Evolutionary conservation across 2,113 vertebrate genomes (phyloP).

Genomic region (Chaetodon auriga): DNA sequence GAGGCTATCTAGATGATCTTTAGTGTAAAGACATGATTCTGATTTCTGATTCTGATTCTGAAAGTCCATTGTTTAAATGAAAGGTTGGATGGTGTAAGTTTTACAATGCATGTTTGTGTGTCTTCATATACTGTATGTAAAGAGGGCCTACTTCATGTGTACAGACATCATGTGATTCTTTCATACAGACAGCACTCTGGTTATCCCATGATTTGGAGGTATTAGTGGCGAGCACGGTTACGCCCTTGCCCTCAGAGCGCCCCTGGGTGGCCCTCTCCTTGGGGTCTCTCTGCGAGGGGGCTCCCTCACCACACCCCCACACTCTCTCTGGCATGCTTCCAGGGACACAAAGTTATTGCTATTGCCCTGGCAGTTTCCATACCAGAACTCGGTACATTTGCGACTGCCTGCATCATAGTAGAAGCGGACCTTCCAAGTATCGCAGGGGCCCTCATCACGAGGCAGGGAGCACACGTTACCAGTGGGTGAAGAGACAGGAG

Average conservation of each 20-base stretch:
- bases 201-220: conserved; percentile 20
- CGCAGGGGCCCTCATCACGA: conserved; percentile 88
- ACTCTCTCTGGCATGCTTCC: conserved; percentile 87
- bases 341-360: conserved; percentile 89
- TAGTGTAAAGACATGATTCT: too few relatives aligned
- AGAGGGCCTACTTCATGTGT: neutral
- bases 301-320: conserved; percentile 60
- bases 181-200: neutral
- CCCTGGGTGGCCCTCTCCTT: conserved; percentile 45
- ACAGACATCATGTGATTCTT: conserved; percentile 9
- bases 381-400: conserved; percentile 94
- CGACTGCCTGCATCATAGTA: conserved; percentile 85
- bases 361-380: conserved; percentile 91
- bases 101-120: conserved; percentile 15
- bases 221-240: conserved; percentile 14
- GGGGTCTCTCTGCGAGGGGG: conserved; percentile 12
- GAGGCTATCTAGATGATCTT: neutral
- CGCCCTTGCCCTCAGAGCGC: conserved; percentile 39
- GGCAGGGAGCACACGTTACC: conserved; percentile 85
- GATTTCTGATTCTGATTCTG: too few relatives aligned
- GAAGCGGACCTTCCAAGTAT: conserved; percentile 88
- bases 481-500: conserved; percentile 29
- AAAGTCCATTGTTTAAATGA: conserved; percentile 23
- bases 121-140: neutral
- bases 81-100: neutral